These are phyloP conservation scores for Metopolophium dirhodum DNA, from an alignment of 1,140 invertebrate species.

Conservation along the genomic window DNA sequence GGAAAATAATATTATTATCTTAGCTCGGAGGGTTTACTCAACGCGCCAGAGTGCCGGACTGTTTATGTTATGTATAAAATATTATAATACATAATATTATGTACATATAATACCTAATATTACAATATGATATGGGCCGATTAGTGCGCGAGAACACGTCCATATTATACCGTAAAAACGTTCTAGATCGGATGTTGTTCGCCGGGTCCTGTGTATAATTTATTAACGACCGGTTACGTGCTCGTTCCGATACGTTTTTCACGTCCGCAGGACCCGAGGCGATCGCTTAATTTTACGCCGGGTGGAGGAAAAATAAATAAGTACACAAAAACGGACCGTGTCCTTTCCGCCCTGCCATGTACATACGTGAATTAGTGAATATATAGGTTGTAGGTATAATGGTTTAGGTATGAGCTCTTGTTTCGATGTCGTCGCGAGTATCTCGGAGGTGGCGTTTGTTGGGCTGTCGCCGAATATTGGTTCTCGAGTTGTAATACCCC, in stretches of 20 bases:
- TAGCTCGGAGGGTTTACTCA: constrained; percentile 1
- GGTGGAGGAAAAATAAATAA: not conserved
- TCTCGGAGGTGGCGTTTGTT: not conserved
- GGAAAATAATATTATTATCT: not conserved
- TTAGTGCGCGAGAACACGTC: not conserved
- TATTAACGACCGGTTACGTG: constrained; percentile 15
- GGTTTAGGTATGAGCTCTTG: not conserved
- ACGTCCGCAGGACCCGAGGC: not conserved
- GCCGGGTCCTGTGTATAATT: not conserved
- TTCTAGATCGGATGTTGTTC: constrained; percentile 31
- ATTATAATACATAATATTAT: not conserved
- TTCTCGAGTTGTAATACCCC: not conserved
- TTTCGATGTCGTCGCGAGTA: not conserved
- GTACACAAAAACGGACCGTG: not conserved
- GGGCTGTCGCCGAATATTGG: too few species aligned
- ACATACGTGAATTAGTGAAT: not conserved
- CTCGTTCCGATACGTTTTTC: not conserved
- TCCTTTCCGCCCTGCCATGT: not conserved
- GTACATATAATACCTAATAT: not conserved
- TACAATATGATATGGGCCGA: not conserved
- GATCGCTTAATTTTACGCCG: not conserved
- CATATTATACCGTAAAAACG: not conserved
- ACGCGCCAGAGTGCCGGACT: not conserved
- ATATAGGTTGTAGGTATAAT: not conserved
- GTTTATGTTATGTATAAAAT: not conserved